Percentiles rank a stretch among this genome's conserved stretches.
phyloP scores from a whole-genome alignment of 2,113 vertebrate genomes.

The Trogon melanurus region DNA sequence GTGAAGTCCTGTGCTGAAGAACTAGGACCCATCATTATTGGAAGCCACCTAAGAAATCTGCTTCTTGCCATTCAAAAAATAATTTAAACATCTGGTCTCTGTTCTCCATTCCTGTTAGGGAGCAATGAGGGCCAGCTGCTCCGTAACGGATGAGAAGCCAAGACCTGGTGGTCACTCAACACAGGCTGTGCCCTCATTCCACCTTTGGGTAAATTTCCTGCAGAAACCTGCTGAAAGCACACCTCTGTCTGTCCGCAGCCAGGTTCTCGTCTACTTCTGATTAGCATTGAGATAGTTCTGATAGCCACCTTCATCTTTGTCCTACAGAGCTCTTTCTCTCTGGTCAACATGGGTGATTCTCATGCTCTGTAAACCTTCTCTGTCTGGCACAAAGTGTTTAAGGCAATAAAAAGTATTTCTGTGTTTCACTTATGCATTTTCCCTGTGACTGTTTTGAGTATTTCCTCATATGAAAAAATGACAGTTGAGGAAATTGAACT shows the following conservation, averaged over 20 bases:
- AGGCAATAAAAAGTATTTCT: neutral
- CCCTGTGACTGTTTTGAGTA: neutral
- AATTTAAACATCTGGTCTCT: neutral
- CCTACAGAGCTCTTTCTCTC: neutral
- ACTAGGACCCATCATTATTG: neutral
- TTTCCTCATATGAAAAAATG: neutral
- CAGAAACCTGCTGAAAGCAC: neutral
- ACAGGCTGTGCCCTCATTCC: neutral
- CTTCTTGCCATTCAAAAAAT: neutral
- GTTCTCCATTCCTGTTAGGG: neutral
- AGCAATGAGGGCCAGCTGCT: neutral
- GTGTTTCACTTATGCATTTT: neutral
- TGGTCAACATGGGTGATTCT: neutral
- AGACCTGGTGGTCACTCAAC: accelerated
- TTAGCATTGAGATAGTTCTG: neutral
- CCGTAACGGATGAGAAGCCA: neutral
- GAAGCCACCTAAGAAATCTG: neutral
- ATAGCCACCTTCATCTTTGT: neutral
- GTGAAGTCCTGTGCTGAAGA: neutral
- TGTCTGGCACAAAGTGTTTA: neutral
- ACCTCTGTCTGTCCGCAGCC: neutral
- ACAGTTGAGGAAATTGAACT: neutral
- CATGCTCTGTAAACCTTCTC: neutral
- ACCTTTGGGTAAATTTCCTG: neutral
- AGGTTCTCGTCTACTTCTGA: neutral